phyloP scores from a whole-genome alignment of 2,888 invertebrate species.

The Strigamia maritima region DNA sequence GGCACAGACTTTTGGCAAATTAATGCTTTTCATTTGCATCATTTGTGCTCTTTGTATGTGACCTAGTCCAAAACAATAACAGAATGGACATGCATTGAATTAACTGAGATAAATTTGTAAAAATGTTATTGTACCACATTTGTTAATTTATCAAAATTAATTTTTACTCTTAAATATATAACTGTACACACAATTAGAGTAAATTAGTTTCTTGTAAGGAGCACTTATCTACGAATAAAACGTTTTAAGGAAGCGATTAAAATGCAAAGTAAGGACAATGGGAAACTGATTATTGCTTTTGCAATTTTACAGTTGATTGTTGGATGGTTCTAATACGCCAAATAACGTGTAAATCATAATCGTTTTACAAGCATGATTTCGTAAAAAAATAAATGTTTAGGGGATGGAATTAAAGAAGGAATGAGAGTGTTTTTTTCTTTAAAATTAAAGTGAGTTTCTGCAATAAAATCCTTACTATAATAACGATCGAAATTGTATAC shows the following conservation, averaged over 20 bases:
- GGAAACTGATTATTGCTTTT: background rate
- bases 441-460: background rate
- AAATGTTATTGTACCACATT: background rate
- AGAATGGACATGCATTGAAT: background rate
- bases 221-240: background rate
- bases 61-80: background rate
- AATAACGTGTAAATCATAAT: background rate
- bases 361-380: background rate
- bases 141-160: background rate
- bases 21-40: background rate
- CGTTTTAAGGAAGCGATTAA: background rate
- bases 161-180: background rate
- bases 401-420: background rate
- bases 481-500: background rate
- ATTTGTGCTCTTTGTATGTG: background rate
- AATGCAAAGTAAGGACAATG: background rate
- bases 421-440: background rate
- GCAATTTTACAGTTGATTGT: background rate
- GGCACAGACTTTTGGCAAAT: background rate
- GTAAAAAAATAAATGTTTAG: background rate
- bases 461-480: background rate
- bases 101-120: background rate
- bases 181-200: background rate
- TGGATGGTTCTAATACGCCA: background rate
- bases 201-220: background rate